Percentiles rank a stretch among this genome's conserved stretches.
These are phyloP conservation scores for Cephalopterus ornatus DNA, from an alignment of 2,113 vertebrate species.

Conservation along the genomic window DNA sequence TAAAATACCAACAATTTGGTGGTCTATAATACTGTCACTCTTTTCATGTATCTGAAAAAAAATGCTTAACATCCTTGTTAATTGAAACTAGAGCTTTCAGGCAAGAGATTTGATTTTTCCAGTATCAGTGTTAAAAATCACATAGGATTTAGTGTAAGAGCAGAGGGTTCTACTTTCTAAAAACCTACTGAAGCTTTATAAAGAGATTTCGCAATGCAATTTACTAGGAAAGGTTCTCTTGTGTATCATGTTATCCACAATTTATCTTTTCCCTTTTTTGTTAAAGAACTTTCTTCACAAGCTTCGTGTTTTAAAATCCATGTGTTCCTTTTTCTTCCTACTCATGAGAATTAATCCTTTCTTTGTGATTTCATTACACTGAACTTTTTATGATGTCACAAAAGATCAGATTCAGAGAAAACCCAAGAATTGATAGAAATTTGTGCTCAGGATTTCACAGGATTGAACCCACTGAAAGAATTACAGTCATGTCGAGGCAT, in stretches of 20 bases:
- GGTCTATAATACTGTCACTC: slow-evolving; percentile 69
- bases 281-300: neutral
- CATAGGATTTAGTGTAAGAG: neutral
- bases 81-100: slow-evolving; percentile 41
- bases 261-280: neutral
- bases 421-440: neutral
- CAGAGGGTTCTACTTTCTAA: neutral
- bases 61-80: neutral
- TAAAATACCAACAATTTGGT: slow-evolving; percentile 72
- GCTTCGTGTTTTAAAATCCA: neutral
- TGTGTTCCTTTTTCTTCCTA: neutral
- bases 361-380: neutral
- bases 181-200: neutral
- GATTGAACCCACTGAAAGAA: neutral
- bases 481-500: neutral
- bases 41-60: slow-evolving; percentile 51
- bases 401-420: neutral
- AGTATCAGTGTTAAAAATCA: slow-evolving; percentile 13
- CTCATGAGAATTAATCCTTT: neutral
- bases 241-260: neutral
- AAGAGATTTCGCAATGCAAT: neutral
- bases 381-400: neutral
- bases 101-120: slow-evolving; percentile 10
- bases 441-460: neutral
- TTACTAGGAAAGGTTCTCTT: neutral